Evolutionary conservation across 2,797 vertebrate genomes (phyloP), one percentile per base, ranked within the genome.

Genomic region (Muscicapa comitata): DNA sequence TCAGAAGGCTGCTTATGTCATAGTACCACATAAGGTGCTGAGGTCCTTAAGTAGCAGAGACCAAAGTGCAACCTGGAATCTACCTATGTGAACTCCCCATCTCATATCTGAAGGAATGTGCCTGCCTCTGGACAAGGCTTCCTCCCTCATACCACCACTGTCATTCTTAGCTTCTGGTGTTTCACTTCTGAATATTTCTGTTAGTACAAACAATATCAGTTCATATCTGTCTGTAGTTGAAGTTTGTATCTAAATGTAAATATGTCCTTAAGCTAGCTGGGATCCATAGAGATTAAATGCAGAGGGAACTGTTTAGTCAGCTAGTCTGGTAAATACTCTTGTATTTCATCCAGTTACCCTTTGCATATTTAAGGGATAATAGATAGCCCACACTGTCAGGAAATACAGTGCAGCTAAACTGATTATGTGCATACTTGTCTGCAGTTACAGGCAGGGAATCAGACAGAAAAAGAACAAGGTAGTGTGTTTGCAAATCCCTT

Each of bases 171-270:
- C 29, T 75, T 50, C 31, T 66, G 16, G 19, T 33, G 14, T 51
- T 84, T 37, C 40, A 48, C 3, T 86, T 65, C 63, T 68, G 77
- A 88, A 48, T 75, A 48, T 37, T 89, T 84, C 48, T 81, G 13
- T n/a, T 51, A 65, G 25, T 16, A 37, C 5, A 78, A 83, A 62
- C 3, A 9, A 72, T 72, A 88, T 10, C 23, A 26, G 40, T 43
- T 88, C 51, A 4, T 86, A 87, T 33, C 38, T 81, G 28, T 37
- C 70, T 84, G 58, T 38, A 82, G 38, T 3, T 89, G 71, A 92
- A 95, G 83, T 55, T 51, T 29, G 4, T 70, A 82, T 89, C 71
- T 93, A 92, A 94, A 94, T 86, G 66, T 88, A 94, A 95, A 92
- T 91, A 48, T 82, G 66, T 72, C 71, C 70, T 86, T 86, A 90